These are phyloP conservation scores for Channallabes apus DNA, from an alignment of 2,797 vertebrate genomes.

Conservation along the genomic window DNA sequence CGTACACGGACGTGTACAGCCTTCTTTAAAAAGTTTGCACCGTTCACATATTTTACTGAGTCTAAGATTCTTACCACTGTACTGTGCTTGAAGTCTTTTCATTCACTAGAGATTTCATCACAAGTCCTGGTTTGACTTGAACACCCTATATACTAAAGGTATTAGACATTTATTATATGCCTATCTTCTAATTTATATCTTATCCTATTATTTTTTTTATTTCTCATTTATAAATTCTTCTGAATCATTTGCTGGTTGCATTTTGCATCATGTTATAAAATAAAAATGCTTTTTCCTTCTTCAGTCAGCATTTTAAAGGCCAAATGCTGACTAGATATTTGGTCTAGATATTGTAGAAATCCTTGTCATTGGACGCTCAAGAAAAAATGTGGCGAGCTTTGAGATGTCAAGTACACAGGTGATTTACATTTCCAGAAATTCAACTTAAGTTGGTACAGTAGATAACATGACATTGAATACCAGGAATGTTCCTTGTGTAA, in stretches of 20 bases:
- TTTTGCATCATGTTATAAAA: background rate
- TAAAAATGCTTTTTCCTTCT: background rate
- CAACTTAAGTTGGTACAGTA: too few relatives aligned
- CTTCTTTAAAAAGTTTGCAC: too few relatives aligned
- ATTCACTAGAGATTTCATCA: too few relatives aligned
- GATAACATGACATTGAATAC: background rate
- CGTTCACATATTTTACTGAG: too few relatives aligned
- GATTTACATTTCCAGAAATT: background rate
- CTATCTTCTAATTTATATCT: background rate
- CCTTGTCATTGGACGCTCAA: background rate
- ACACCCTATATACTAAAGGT: background rate
- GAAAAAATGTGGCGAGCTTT: background rate
- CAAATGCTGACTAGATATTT: too few relatives aligned
- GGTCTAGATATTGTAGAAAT: background rate
- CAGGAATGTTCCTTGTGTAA: background rate
- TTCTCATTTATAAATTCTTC: background rate
- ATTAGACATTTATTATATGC: too few relatives aligned
- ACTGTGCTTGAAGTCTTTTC: too few relatives aligned
- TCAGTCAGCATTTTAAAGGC: background rate
- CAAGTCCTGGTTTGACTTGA: too few relatives aligned
- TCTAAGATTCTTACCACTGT: too few relatives aligned
- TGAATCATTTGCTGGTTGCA: background rate
- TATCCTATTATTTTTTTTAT: background rate
- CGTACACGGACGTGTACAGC: too few relatives aligned
- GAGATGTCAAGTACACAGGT: background rate